Base-by-base conservation (phyloP, 2,797 vertebrate genomes). In the Catamblyrhynchus diadema region DNA sequence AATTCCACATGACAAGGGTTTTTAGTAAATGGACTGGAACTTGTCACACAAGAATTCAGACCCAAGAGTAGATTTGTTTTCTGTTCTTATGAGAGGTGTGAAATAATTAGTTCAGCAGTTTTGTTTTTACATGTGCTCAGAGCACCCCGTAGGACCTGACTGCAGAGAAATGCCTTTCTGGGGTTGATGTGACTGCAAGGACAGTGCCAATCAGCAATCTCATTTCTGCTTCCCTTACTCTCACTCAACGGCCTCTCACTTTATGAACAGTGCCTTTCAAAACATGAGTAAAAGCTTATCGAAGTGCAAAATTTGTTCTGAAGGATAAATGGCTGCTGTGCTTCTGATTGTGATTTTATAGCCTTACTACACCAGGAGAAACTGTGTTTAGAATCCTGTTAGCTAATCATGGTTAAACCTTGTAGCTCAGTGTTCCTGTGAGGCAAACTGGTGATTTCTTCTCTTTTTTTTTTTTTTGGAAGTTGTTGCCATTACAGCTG, bases 1-100 rank as follows among this genome's bases (percentile, higher is more conserved):
- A 89, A 78, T 89, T 87, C 72, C 41, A 4, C 73, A 81, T 1
- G 14, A 90, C 72, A 83, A 77, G 69, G 45, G 33, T 18, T 53
- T 92, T 91, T 88, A 72, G 82, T 53, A 96, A 96, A 94, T 86
- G 62, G 81, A 50, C 85, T 91, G 80, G 84, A 93, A 92, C 85
- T 66, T 93, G 87, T 94, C 73, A 93, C 73, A 86, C 65, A 79
- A 94, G 85, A 65, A 28, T 86, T 84, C 87, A 83, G 65, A 78
- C 33, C 44, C 27, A 51, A 54, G 81, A 86, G 33, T 8, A 73
- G 77, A 48, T 84, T 87, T 92, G 57, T 17, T 56, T 85, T 77
- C 60, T 77, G 21, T 42, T 81, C 59, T 91, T 88, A 70, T 11
- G 48, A 92, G 56, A 66, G 56, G n/a, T 62, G 30, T 77, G 64